These are phyloP conservation scores for Marcusenius ussheri DNA, from an alignment of 2,113 vertebrate genomes.

Conservation along the genomic window DNA sequence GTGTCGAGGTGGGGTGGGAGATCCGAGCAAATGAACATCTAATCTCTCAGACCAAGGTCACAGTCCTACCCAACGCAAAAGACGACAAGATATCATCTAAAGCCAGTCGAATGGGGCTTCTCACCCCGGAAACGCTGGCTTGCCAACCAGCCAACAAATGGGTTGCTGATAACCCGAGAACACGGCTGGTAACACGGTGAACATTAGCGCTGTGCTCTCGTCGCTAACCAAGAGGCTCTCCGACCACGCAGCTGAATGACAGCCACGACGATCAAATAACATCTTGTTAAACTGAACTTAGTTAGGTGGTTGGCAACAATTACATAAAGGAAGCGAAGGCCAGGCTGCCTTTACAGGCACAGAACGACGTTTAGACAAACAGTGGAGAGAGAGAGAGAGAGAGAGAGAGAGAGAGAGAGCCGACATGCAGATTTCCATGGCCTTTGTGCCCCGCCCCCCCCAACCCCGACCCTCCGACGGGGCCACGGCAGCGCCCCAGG, in stretches of 20 bases:
- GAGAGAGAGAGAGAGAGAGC: background rate
- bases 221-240: background rate
- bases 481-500: constrained; percentile 55
- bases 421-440: constrained; percentile 58
- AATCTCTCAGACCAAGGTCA: constrained; percentile 43
- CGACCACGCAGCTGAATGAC: background rate
- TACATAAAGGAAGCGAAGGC: background rate
- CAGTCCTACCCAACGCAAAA: constrained; percentile 34
- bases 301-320: background rate
- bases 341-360: constrained; percentile 57
- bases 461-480: constrained; percentile 53
- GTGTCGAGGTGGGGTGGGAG: constrained; percentile 35
- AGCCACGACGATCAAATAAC: background rate
- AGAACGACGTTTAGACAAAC: constrained; percentile 24
- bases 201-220: background rate
- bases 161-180: background rate
- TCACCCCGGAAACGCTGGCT: background rate
- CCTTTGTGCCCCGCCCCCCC: constrained; percentile 57
- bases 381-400: background rate
- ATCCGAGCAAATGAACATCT: constrained; percentile 54
- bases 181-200: background rate
- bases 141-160: background rate
- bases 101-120: background rate
- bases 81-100: background rate
- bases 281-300: background rate